Evolutionary conservation across 1,140 invertebrate species (phyloP), one percentile per base, ranked within the genome.

Genomic region (Drosophila lowei): DNA sequence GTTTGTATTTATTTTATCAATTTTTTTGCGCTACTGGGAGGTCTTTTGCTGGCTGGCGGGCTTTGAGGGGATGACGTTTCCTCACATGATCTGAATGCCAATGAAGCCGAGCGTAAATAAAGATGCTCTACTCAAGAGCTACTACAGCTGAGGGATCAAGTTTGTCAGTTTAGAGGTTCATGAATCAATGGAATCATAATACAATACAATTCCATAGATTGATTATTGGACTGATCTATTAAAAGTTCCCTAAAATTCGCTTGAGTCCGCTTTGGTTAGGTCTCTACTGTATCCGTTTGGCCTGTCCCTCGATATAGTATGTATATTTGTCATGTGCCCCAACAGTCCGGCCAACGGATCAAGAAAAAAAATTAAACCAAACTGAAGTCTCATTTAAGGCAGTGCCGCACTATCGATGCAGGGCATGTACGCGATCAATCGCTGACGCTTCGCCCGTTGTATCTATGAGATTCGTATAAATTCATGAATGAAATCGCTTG

Each of bases 331-430:
- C 67, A 46, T 55, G 54, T 68, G 23, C 30, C 54, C 16, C 28
- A n/a, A n/a, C n/a, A n/a, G n/a, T n/a, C n/a, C n/a, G n/a, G n/a
- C n/a, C n/a, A n/a, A n/a, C n/a, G n/a, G n/a, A n/a, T n/a, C n/a
- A n/a, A n/a, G n/a, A n/a, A n/a, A n/a, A 34, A 42, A 8, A 7
- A 8, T 30, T 30, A n/a, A n/a, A n/a, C 30, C 66, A 64, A 59
- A 43, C 66, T 46, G 49, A 62, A 62, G 41, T 48, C 63, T 65
- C 66, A 86, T 88, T 88, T 88, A 86, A 72, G 83, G 81, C 83
- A 78, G 88, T 88, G 78, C 61, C 77, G 78, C 62, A 88, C 81
- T 85, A 88, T 81, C 70, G 78, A 86, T 81, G 81, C 81, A 86
- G 68, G 65, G 73, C 81, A 86, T 86, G 81, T 88, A 81, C 74